Conservation (phyloP, 1,140 invertebrate species). For the Neodiprion pinetum region DNA sequence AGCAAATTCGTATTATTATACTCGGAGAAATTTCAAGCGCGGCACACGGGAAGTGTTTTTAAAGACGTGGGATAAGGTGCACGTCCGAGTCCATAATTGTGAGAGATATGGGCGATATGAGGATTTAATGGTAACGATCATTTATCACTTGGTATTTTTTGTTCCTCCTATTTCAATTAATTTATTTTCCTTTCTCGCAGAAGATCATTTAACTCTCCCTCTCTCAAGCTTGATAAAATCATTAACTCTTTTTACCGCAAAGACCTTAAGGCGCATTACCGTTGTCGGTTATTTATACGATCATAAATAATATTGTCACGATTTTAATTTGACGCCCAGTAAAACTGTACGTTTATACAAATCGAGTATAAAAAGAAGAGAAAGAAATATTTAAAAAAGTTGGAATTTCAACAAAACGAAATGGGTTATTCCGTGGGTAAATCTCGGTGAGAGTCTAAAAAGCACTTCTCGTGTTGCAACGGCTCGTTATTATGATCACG, state of each 20-base stretch:
- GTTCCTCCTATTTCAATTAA: neutral
- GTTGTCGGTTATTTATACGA: neutral
- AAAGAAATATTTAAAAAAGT: neutral
- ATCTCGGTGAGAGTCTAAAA: neutral
- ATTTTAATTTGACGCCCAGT: neutral
- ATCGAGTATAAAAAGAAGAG: neutral
- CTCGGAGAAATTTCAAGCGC: too few relatives aligned
- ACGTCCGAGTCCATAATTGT: too few relatives aligned
- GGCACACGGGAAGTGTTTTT: neutral
- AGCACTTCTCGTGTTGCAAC: neutral
- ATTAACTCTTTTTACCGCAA: neutral
- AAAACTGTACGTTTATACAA: neutral
- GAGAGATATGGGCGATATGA: neutral
- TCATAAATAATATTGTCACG: conserved; percentile 6
- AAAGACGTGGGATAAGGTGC: neutral
- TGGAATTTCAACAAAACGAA: neutral
- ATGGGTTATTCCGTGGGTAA: neutral
- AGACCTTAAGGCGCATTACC: neutral
- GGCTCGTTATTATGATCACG: neutral
- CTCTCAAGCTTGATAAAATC: neutral
- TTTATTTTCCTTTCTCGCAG: neutral
- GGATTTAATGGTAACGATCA: conserved; percentile 2
- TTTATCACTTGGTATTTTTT: neutral
- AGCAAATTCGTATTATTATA: too few relatives aligned
- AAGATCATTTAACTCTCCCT: conserved; percentile 2